These are phyloP conservation scores for Nesometra sesokonis DNA, from an alignment of 35 echinoderm and acorn worm species.

Conservation along the genomic window DNA sequence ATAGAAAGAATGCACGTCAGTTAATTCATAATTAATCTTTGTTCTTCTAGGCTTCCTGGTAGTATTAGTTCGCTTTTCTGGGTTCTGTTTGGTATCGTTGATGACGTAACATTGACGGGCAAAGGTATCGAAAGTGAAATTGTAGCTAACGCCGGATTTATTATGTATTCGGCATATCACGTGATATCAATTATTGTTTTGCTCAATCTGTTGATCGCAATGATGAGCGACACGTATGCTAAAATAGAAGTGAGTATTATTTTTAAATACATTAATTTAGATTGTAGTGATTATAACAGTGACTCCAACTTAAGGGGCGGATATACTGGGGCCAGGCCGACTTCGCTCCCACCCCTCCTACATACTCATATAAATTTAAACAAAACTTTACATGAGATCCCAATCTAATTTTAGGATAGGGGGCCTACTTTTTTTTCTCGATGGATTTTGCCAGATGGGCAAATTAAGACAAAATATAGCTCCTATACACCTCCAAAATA, in stretches of 20 bases:
- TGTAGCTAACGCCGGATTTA: not conserved
- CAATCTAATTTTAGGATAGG: no score
- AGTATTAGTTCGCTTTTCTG: not conserved
- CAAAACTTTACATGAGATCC: no score
- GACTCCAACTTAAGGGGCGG: no score
- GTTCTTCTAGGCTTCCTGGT: not conserved
- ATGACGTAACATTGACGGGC: not conserved
- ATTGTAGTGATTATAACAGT: no score
- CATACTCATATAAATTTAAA: no score
- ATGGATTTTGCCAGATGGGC: no score
- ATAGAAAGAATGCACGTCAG: no score
- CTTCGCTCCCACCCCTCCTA: no score
- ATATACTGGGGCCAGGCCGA: no score
- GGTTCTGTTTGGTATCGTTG: not conserved
- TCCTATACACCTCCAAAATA: no score
- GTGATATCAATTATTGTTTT: conserved; percentile 1
- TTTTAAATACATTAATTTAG: not conserved
- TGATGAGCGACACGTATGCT: conserved; percentile 13
- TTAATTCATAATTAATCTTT: not conserved
- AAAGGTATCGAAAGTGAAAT: not conserved
- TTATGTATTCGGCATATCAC: conserved; percentile 4
- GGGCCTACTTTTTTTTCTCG: no score
- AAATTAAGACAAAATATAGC: no score
- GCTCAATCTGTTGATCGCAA: conserved; percentile 3
- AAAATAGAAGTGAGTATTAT: not conserved